These are phyloP conservation scores for Thamnophis sirtalis DNA, from an alignment of 2,113 vertebrate genomes.

Conservation along the genomic window DNA sequence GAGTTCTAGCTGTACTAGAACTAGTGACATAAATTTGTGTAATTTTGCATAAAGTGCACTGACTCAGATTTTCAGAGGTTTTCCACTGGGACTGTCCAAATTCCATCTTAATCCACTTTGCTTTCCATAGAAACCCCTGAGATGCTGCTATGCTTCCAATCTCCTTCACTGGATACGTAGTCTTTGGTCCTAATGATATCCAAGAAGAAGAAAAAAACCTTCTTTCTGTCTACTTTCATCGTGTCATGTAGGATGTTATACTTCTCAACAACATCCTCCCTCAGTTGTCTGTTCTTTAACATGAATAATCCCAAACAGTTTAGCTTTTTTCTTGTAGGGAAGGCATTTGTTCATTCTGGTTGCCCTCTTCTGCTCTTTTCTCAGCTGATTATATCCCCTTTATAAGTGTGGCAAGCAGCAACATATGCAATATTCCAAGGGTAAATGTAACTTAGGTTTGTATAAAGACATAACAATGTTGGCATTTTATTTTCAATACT, in stretches of 20 bases:
- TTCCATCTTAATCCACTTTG: not conserved
- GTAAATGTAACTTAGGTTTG: not conserved
- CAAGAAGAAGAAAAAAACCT: not conserved
- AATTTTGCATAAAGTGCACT: not conserved
- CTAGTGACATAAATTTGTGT: constrained; percentile 1
- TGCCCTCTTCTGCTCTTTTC: not conserved
- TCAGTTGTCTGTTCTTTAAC: not conserved
- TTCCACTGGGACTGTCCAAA: not conserved
- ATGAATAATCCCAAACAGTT: not conserved
- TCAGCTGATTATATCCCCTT: not conserved
- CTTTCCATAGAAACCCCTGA: not conserved
- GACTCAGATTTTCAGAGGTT: fast-evolving
- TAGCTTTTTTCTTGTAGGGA: not conserved
- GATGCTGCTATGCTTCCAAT: not conserved
- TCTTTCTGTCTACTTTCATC: not conserved
- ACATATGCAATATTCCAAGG: not conserved
- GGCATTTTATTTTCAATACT: not conserved
- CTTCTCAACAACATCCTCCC: not conserved
- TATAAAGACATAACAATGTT: not conserved
- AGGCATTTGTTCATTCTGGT: not conserved
- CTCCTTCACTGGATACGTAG: not conserved
- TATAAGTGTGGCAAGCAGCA: not conserved
- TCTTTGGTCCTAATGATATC: not conserved
- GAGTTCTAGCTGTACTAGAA: not conserved
- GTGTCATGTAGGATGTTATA: not conserved